Conservation (phyloP, 92 coral and sea anemone genomes). For the Scolanthus callimorphus region DNA sequence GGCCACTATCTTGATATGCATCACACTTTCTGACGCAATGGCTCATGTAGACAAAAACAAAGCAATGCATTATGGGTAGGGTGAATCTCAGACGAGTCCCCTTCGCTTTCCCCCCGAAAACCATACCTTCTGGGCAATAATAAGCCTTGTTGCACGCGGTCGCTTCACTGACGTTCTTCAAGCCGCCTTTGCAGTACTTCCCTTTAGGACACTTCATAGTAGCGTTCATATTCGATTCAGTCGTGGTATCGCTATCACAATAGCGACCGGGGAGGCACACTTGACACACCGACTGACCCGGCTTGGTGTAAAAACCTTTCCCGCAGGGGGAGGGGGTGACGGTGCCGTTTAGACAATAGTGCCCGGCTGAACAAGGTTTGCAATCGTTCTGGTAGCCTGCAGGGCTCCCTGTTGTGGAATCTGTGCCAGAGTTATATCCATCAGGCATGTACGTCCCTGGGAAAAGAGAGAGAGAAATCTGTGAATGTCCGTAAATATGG, state of each 20-base stretch:
- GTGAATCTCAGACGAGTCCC: too few relatives aligned
- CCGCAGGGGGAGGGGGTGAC: constrained; percentile 82
- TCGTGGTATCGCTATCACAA: constrained; percentile 84
- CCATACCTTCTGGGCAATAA: constrained; percentile 89
- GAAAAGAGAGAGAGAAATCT: too few relatives aligned
- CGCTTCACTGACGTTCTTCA: constrained; percentile 76
- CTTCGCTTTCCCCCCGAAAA: too few relatives aligned
- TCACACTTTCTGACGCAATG: too few relatives aligned
- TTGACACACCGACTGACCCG: constrained; percentile 94
- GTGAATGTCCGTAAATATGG: too few relatives aligned
- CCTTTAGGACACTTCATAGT: constrained; percentile 92
- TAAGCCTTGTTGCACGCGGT: constrained; percentile 75
- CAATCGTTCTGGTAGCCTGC: constrained; percentile 85
- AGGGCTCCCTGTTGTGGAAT: constrained; percentile 52
- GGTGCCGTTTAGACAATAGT: constrained; percentile 91
- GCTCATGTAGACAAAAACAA: too few relatives aligned
- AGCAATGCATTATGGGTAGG: too few relatives aligned
- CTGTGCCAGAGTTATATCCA: constrained; percentile 55
- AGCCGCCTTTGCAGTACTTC: constrained; percentile 73
- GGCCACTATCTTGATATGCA: too few relatives aligned
- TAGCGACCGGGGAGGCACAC: constrained; percentile 85
- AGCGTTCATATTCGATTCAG: constrained; percentile 72
- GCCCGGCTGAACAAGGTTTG: constrained; percentile 77
- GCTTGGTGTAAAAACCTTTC: constrained; percentile 80
- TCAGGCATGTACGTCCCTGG: constrained; percentile 95